Evolutionary conservation across 2,888 invertebrate genomes (phyloP), one percentile per base, ranked within the genome.

Genomic region (Oscheius sp.): DNA sequence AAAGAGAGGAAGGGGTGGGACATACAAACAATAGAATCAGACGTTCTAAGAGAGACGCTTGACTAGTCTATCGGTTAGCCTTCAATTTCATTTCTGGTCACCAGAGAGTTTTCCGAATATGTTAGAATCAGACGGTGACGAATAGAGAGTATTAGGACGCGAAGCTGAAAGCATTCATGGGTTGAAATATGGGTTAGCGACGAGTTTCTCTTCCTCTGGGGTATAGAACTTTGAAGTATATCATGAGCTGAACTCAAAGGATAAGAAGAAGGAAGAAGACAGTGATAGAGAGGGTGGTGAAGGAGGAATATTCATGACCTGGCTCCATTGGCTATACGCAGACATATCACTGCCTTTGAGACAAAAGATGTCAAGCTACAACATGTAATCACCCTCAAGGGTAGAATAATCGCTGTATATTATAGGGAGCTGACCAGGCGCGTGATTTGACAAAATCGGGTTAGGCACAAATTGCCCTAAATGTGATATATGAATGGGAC

Each of bases 121-220:
- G n/a, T n/a, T 9, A 54, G 33, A 32, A 54, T 54, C 54, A 54
- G 17, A 32, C 54, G 32, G 54, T 54, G 54, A 54, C 54, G 54
- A 54, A 32, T 54, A 54, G 54, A 54, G 54, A 54, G 54, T 54
- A 54, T 54, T 54, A 54, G 54, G 54, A 54, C 17, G 54, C 33
- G 20, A 36, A 33, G n/a, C 33, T 33, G 22, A 54, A 54, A 32
- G 54, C 54, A 54, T 32, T 54, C 54, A 32, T 54, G 54, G 33
- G 33, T 54, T 54, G 54, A 54, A 54, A 54, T 54, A 54, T 33
- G 54, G 54, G 54, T 54, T 17, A 36, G 33, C n/a, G 33, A 54
- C 33, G 32, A 54, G 8, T 36, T 22, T 36, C 54, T 54, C 54
- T 36, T 22, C 54, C 54, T 54, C 54, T 54, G 54, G 54, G 54